Evolutionary conservation across 2,888 invertebrate species (phyloP).

Genomic region (Brassicogethes aeneus): DNA sequence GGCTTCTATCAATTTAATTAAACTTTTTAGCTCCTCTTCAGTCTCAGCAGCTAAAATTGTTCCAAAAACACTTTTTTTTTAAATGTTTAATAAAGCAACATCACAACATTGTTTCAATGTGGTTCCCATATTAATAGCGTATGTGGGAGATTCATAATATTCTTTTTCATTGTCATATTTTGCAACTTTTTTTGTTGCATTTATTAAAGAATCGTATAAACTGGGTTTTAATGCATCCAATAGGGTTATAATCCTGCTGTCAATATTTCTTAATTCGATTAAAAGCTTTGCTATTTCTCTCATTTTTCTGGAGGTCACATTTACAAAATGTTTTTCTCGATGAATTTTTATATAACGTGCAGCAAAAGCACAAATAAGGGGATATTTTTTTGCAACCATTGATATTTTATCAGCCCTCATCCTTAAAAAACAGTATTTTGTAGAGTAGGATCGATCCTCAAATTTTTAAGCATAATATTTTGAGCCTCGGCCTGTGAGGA

Average conservation of each 20-base stretch:
- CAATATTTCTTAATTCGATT: constrained; percentile 10
- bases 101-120: constrained; percentile 11
- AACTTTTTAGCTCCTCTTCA: constrained; percentile 14
- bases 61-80: constrained; percentile 3
- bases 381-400: constrained; percentile 12
- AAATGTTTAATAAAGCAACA: constrained; percentile 6
- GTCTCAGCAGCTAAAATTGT: constrained; percentile 5
- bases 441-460: constrained; percentile 5
- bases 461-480: constrained; percentile 5
- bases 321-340: constrained; percentile 14
- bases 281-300: no score
- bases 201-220: constrained; percentile 9
- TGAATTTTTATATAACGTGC: constrained; percentile 15
- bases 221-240: constrained; percentile 10
- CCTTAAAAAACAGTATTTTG: constrained; percentile 10
- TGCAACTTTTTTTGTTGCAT: constrained; percentile 5
- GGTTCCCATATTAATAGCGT: constrained; percentile 9
- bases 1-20: constrained; percentile 11
- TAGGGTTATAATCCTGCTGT: constrained; percentile 8
- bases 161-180: constrained; percentile 4
- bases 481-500: constrained; percentile 4
- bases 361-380: constrained; percentile 16
- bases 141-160: constrained; percentile 5
- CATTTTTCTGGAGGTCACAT: no score
- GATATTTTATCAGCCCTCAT: constrained; percentile 15